phyloP scores from a whole-genome alignment of 2,113 vertebrate genomes.

The Bucco capensis region DNA sequence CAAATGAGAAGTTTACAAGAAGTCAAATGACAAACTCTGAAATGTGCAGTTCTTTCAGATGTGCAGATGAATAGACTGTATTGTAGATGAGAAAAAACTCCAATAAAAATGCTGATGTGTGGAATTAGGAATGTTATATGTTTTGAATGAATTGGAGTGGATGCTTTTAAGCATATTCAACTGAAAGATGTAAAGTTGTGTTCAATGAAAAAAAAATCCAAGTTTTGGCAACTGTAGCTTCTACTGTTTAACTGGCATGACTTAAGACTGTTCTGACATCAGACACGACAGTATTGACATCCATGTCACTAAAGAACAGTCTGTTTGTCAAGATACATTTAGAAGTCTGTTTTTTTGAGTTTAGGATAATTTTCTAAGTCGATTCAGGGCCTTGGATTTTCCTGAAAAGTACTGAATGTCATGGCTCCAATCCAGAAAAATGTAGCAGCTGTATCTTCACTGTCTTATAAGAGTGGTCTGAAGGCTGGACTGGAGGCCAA shows the following conservation, averaged over 20 bases:
- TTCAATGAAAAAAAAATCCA: not conserved
- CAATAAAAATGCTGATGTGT: slow-evolving; percentile 19
- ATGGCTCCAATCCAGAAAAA: not conserved
- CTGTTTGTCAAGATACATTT: not conserved
- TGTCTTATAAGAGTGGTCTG: not conserved
- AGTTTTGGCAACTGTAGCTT: slow-evolving; percentile 13
- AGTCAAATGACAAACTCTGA: slow-evolving; percentile 72
- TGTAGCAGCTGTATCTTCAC: not conserved
- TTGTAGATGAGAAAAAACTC: not conserved
- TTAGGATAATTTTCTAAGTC: not conserved
- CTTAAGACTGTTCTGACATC: not conserved
- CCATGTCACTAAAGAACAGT: not conserved
- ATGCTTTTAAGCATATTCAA: not conserved
- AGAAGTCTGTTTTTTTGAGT: not conserved
- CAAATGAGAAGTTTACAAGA: slow-evolving; percentile 78
- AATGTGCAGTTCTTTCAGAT: slow-evolving; percentile 40
- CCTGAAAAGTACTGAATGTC: not conserved
- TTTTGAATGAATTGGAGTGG: slow-evolving; percentile 22
- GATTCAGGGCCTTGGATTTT: not conserved
- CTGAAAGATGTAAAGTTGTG: slow-evolving; percentile 17
- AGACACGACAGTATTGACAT: slow-evolving; percentile 1
- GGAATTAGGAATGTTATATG: not conserved
- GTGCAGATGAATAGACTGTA: slow-evolving; percentile 59
- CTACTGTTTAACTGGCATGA: not conserved
- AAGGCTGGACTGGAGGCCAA: not conserved